Conservation (phyloP, 2,113 vertebrate genomes). For the Phrynosoma platyrhinos region DNA sequence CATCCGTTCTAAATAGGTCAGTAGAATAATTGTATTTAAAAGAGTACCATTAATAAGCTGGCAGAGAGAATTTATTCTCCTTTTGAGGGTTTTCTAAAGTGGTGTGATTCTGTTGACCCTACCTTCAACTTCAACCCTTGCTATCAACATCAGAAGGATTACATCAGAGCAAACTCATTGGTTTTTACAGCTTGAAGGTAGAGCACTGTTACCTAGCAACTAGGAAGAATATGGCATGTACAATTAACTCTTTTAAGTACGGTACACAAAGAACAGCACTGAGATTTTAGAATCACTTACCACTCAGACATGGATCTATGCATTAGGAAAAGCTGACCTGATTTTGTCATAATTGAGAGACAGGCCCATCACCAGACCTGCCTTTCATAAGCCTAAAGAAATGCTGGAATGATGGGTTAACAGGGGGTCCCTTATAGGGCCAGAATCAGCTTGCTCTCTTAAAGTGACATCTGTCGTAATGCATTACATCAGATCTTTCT, state of each 20-base stretch:
- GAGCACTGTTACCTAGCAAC: slow-evolving; percentile 63
- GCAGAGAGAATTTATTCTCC: slow-evolving; percentile 33
- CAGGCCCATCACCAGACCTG: not conserved
- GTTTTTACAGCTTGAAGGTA: slow-evolving; percentile 42
- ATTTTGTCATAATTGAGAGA: slow-evolving; percentile 10
- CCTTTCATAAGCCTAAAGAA: slow-evolving; percentile 11
- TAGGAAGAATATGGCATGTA: slow-evolving; percentile 2
- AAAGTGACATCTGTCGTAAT: slow-evolving; percentile 38
- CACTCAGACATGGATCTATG: not conserved
- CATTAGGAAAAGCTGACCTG: not conserved
- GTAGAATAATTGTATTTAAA: not conserved
- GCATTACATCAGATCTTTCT: slow-evolving; percentile 21
- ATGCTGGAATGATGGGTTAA: not conserved
- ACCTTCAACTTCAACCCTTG: slow-evolving; percentile 25
- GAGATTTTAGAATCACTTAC: not conserved
- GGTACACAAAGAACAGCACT: not conserved
- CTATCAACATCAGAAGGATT: slow-evolving; percentile 31
- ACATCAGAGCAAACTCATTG: slow-evolving; percentile 49
- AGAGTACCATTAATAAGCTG: slow-evolving; percentile 23
- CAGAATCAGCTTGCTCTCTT: slow-evolving; percentile 23
- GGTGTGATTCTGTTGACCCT: not conserved
- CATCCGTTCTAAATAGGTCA: slow-evolving; percentile 36
- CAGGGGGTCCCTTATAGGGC: not conserved
- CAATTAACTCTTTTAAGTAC: slow-evolving; percentile 51
- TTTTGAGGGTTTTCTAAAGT: slow-evolving; percentile 24